phyloP scores from a whole-genome alignment of 2,888 invertebrate species.

The Belgica antarctica region DNA sequence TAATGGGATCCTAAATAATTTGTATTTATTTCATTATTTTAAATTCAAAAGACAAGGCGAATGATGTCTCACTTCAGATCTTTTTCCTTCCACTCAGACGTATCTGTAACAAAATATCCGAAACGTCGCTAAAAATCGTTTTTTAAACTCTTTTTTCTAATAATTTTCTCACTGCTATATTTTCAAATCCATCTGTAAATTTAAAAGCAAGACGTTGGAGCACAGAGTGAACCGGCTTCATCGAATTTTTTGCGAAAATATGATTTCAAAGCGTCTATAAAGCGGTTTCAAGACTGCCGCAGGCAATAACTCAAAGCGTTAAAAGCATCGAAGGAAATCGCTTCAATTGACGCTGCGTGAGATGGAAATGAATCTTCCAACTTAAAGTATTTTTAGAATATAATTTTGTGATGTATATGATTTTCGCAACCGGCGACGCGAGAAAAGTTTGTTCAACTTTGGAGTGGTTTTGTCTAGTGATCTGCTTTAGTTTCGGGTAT shows the following conservation, averaged over 20 bases:
- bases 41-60: background rate
- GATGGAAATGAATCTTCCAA: background rate
- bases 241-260: background rate
- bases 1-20: background rate
- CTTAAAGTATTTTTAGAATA: background rate
- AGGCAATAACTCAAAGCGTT: too few species aligned
- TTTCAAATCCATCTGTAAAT: background rate
- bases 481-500: background rate
- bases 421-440: background rate
- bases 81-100: background rate
- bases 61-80: background rate
- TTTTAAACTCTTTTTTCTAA: background rate
- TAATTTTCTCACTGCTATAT: background rate
- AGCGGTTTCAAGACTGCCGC: background rate
- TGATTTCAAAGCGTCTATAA: background rate
- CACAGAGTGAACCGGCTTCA: background rate
- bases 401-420: background rate
- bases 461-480: background rate
- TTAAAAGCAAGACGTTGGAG: background rate
- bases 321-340: too few species aligned
- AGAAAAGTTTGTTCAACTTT: background rate
- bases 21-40: background rate
- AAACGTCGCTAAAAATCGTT: background rate
- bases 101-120: background rate
- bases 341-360: too few species aligned